Evolutionary conservation across 2,113 vertebrate genomes (phyloP), one percentile per base, ranked within the genome.

Genomic region (Odontophorus gujanensis): DNA sequence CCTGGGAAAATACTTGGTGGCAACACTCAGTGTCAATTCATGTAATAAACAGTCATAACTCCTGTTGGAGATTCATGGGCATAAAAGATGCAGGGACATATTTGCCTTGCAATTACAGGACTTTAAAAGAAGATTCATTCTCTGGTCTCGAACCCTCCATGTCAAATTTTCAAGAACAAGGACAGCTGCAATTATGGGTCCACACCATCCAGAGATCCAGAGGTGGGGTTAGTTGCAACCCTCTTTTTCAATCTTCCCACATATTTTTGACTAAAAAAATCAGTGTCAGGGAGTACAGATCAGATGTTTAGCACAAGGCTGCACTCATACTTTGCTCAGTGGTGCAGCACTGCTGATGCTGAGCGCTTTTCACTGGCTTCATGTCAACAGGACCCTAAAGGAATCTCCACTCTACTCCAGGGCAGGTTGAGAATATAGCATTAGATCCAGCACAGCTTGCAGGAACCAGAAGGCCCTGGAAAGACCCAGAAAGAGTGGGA

Each of bases 281-380:
- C 25, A 83, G 32, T 2, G 2, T 12, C 11, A 12, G 9, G 8
- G 47, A 48, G 5, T 7, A 22, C 4, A 53, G 85, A 50, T 0
- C 5, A 24, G 7, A 71, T 45, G n/a, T 32, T 75, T 40, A 63
- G 25, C 1, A 2, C 8, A 43, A 62, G 65, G 9, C 34, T 67
- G 40, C 14, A 92, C 9, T 25, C 38, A 47, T 14, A 36, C 24
- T 59, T 55, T 85, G 15, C n/a, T 89, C 63, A 80, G 59, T 7
- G 5, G 67, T 30, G 50, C 25, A 28, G 47, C 10, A 58, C 19
- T 22, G 50, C 30, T 1, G 1, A 21, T 62, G 40, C 51, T 48
- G 47, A 77, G 22, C 0, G 0, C 21, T 90, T 77, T 69, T 78
- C 43, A 67, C 2, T 2, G 3, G 2, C 42, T 24, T 18, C 36